These are phyloP conservation scores for Lanistes nyassanus DNA, from an alignment of 1,140 invertebrate genomes.

Conservation along the genomic window DNA sequence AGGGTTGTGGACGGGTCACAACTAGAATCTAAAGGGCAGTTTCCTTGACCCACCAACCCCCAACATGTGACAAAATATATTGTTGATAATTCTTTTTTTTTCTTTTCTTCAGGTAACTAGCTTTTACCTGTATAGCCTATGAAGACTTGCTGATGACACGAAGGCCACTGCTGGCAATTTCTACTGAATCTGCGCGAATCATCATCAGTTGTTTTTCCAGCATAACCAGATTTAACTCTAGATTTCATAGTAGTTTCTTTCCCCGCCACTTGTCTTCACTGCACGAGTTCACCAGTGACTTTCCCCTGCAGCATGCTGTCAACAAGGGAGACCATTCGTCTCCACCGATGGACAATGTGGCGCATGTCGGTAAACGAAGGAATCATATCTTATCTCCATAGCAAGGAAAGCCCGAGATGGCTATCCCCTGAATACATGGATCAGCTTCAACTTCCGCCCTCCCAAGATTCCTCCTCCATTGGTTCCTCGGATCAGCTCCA, in stretches of 20 bases:
- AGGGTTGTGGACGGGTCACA: neutral
- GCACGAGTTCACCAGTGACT: neutral
- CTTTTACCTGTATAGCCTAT: too few species aligned
- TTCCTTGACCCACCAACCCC: too few species aligned
- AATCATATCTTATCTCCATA: conserved; percentile 11
- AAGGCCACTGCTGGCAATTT: neutral
- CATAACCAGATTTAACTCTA: neutral
- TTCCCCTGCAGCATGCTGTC: neutral
- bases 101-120: too few species aligned
- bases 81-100: too few species aligned
- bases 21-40: neutral
- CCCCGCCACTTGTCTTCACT: neutral
- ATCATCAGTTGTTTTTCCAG: neutral
- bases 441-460: too few species aligned
- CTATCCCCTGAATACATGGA: conserved; percentile 2
- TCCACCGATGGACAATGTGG: conserved; percentile 27
- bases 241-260: neutral
- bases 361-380: conserved; percentile 24
- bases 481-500: neutral
- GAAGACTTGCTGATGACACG: neutral
- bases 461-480: neutral
- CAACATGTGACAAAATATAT: too few species aligned
- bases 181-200: neutral
- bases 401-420: neutral
- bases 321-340: conserved; percentile 11